These are phyloP conservation scores for Popillia japonica DNA, from an alignment of 1,140 invertebrate genomes.

Conservation along the genomic window DNA sequence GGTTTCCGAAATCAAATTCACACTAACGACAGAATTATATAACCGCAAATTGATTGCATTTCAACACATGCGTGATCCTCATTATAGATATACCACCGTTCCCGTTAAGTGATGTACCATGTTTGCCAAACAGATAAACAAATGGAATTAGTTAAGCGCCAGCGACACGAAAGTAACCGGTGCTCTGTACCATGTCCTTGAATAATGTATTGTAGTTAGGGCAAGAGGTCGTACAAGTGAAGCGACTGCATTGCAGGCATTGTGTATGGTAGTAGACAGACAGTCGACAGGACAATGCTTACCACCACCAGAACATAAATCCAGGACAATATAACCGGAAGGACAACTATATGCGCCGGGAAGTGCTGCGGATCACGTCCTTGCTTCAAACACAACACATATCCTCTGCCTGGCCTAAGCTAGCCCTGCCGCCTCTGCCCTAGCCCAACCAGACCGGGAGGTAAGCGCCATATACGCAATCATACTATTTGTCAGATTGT, in stretches of 20 bases:
- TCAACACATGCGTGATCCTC: neutral
- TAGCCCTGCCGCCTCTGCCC: neutral
- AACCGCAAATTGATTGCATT: no score
- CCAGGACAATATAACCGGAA: constrained; percentile 51
- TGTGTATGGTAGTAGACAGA: constrained; percentile 46
- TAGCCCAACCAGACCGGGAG: neutral
- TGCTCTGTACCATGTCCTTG: constrained; percentile 39
- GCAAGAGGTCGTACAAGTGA: constrained; percentile 39
- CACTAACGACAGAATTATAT: no score
- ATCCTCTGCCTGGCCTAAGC: constrained; percentile 5
- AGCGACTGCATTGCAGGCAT: constrained; percentile 47
- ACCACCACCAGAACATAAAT: constrained; percentile 51
- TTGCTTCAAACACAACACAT: constrained; percentile 43
- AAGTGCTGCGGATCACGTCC: constrained; percentile 50
- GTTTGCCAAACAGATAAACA: constrained; percentile 35
- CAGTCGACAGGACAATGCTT: constrained; percentile 50
- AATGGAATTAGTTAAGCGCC: constrained; percentile 38
- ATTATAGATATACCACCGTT: neutral
- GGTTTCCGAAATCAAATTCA: no score
- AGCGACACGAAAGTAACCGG: constrained; percentile 34
- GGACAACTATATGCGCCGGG: constrained; percentile 48
- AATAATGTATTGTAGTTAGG: constrained; percentile 39
- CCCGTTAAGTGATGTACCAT: constrained; percentile 36
- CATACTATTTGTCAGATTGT: constrained; percentile 41
- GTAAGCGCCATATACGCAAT: constrained; percentile 33